phyloP scores from a whole-genome alignment of 64 coral and sea anemone genomes.

The Actinia equina region DNA sequence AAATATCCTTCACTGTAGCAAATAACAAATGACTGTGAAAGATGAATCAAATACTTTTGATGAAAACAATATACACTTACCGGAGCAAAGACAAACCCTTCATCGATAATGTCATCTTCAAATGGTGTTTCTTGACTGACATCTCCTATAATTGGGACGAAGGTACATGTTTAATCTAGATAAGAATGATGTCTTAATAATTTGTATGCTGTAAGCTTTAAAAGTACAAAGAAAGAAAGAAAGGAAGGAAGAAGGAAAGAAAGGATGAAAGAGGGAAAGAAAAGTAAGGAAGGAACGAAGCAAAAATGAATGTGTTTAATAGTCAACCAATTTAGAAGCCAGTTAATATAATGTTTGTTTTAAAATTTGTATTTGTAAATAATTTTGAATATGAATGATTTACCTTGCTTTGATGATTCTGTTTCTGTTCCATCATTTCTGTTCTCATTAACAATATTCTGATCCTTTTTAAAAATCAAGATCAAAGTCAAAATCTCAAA shows the following conservation, averaged over 20 bases:
- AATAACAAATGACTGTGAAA: not conserved
- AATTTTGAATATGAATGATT: not conserved
- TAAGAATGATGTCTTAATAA: no score
- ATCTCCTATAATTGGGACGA: not conserved
- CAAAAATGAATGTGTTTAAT: no score
- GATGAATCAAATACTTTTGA: not conserved
- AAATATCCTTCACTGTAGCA: not conserved
- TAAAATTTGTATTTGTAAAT: no score
- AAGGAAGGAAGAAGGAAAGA: no score
- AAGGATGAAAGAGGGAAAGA: no score
- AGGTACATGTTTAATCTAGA: not conserved
- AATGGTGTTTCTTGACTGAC: not conserved
- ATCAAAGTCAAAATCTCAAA: not conserved
- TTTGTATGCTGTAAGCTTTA: no score
- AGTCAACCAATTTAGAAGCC: no score
- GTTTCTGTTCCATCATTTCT: not conserved
- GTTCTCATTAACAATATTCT: not conserved
- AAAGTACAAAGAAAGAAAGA: no score
- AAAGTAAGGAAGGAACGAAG: no score
- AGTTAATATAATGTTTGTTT: no score
- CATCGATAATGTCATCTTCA: not conserved
- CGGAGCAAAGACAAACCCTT: slow-evolving; percentile 62
- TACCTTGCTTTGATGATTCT: not conserved
- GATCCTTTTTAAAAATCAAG: not conserved
- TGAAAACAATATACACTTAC: slow-evolving; percentile 3